Conservation (phyloP, 1,140 invertebrate species). For the Ceratosolen solmsi region DNA sequence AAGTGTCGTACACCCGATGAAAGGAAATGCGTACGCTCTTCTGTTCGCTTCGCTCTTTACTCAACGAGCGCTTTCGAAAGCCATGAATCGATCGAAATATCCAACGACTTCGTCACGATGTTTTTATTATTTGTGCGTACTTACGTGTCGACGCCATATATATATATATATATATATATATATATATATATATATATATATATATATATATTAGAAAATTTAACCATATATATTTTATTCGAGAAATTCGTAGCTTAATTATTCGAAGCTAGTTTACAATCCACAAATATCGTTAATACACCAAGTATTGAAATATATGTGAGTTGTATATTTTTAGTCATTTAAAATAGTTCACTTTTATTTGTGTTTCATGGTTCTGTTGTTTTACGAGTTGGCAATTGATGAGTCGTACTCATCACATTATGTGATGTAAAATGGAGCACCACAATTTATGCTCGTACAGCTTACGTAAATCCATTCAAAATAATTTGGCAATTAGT, state of each 20-base stretch:
- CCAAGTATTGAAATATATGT: background rate
- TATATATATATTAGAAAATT: background rate
- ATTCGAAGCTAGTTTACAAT: background rate
- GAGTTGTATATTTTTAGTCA: constrained; percentile 7
- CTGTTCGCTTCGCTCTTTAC: background rate
- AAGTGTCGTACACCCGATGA: background rate
- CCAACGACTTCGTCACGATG: background rate
- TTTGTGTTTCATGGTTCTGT: constrained; percentile 2
- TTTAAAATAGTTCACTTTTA: constrained; percentile 8
- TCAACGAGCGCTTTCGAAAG: background rate
- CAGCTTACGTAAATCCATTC: background rate
- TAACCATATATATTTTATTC: background rate
- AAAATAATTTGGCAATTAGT: background rate
- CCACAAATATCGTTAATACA: background rate
- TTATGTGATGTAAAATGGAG: background rate
- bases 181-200: background rate
- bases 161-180: background rate
- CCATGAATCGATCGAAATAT: background rate
- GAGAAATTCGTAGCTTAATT: background rate
- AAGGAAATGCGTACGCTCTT: background rate
- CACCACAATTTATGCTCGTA: background rate
- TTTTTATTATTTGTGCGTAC: background rate
- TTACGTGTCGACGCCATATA: background rate
- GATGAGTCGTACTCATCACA: background rate
- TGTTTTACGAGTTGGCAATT: constrained; percentile 19